phyloP scores from a whole-genome alignment of 2,888 invertebrate species.

The Pyrrhia umbra region DNA sequence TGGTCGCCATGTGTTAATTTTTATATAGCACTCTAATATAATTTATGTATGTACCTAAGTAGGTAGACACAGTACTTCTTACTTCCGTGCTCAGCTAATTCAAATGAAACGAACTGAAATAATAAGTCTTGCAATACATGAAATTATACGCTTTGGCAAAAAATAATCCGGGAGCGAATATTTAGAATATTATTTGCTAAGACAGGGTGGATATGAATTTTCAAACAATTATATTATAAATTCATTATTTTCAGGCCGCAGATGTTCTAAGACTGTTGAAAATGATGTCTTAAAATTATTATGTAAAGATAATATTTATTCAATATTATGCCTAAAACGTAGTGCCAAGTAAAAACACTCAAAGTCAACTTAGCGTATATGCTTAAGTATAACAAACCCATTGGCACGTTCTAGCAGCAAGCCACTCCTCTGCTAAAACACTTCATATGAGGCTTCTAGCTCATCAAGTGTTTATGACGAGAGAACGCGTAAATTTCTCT shows the following conservation, averaged over 20 bases:
- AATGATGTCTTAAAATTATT: neutral
- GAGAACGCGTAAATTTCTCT: slow-evolving; percentile 40
- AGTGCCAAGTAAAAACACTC: neutral
- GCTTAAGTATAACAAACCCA: slow-evolving; percentile 26
- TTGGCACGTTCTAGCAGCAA: slow-evolving; percentile 47
- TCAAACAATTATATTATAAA: too few relatives aligned
- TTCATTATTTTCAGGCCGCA: too few relatives aligned
- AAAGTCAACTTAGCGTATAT: neutral
- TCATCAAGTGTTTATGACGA: slow-evolving; percentile 58
- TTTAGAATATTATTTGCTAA: too few relatives aligned
- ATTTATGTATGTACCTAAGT: too few relatives aligned
- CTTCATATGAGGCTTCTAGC: slow-evolving; percentile 50
- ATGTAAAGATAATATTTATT: neutral
- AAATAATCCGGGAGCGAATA: too few relatives aligned
- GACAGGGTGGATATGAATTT: too few relatives aligned
- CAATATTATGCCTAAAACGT: neutral
- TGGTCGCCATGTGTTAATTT: neutral
- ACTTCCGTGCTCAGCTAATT: too few relatives aligned
- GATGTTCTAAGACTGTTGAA: too few relatives aligned
- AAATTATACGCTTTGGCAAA: too few relatives aligned
- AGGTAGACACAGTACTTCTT: too few relatives aligned
- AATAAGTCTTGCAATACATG: too few relatives aligned
- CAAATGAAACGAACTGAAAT: too few relatives aligned
- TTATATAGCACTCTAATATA: neutral
- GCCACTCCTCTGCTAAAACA: slow-evolving; percentile 52